Evolutionary conservation across 1,140 invertebrate species (phyloP).

Genomic region (Oncopodura yosiiana): DNA sequence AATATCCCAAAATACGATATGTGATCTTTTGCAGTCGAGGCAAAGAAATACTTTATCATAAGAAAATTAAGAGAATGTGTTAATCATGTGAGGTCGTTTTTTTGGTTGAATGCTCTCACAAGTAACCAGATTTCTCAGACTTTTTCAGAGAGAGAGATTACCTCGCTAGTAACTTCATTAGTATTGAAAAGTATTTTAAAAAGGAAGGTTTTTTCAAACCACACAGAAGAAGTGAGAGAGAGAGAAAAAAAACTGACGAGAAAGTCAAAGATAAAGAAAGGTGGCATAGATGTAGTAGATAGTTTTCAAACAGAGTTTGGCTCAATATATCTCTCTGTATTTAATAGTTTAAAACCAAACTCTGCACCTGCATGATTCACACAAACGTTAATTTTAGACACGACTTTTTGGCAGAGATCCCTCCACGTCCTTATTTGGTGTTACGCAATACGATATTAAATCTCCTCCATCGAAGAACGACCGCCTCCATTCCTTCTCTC

Average conservation of each 20-base stretch:
- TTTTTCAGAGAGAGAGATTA: no score
- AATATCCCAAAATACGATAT: no score
- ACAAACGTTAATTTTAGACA: constrained; percentile 33
- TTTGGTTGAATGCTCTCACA: no score
- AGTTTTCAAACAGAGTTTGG: background rate
- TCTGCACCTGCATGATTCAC: constrained; percentile 35
- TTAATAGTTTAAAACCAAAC: constrained; percentile 8
- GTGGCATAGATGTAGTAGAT: constrained; percentile 9
- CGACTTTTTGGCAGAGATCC: constrained; percentile 33
- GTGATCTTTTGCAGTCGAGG: no score
- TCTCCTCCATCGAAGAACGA: constrained; percentile 23
- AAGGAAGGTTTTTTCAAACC: no score
- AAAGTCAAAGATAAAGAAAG: background rate
- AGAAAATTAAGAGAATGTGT: no score
- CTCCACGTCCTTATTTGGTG: constrained; percentile 30
- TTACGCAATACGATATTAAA: constrained; percentile 31
- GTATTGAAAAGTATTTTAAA: no score
- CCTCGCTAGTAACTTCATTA: no score
- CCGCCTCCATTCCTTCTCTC: constrained; percentile 15
- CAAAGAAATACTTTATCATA: no score
- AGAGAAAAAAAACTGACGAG: background rate
- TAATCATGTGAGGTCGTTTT: no score
- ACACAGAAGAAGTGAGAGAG: no score
- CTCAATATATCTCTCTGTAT: constrained; percentile 15
- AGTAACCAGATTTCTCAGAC: no score